Conservation (phyloP, 1,140 invertebrate genomes). For the Drosophila lacertosa region DNA sequence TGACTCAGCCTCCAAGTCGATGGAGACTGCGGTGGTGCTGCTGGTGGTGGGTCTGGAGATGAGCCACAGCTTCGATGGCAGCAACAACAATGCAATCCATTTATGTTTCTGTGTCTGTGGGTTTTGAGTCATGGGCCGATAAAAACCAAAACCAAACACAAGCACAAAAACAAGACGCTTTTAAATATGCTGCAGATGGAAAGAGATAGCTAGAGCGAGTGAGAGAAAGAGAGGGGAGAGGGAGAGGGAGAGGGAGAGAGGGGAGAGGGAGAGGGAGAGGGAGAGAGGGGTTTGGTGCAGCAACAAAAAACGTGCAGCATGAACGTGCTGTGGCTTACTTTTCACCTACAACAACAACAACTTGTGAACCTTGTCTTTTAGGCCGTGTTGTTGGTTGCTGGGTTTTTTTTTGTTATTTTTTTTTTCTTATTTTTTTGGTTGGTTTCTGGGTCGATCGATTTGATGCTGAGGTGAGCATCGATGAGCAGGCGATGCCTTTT, state of each 20-base stretch:
- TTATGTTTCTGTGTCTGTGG: conserved; percentile 45
- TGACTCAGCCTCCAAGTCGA: neutral
- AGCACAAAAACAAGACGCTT: conserved; percentile 28
- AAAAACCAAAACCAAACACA: conserved; percentile 15
- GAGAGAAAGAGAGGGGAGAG: neutral
- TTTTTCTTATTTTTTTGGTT: conserved; percentile 9
- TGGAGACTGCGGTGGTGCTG: conserved; percentile 1
- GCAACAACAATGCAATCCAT: conserved; percentile 41
- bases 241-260: neutral
- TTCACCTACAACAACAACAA: conserved; percentile 38
- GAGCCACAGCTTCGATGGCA: conserved; percentile 1
- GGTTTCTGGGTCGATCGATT: conserved; percentile 37
- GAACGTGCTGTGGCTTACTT: conserved; percentile 43
- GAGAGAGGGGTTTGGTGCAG: too few relatives aligned
- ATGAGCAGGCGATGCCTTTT: neutral
- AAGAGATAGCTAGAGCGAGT: neutral
- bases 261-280: neutral
- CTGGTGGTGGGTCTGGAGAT: conserved; percentile 1
- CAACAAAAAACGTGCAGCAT: conserved; percentile 37
- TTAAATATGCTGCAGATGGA: conserved; percentile 9
- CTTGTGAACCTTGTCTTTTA: conserved; percentile 38
- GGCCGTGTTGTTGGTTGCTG: conserved; percentile 27
- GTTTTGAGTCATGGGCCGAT: conserved; percentile 43
- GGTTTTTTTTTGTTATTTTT: conserved; percentile 16
- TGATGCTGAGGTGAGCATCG: conserved; percentile 1